Conservation (phyloP, 2,113 vertebrate species). For the Nanger granti region DNA sequence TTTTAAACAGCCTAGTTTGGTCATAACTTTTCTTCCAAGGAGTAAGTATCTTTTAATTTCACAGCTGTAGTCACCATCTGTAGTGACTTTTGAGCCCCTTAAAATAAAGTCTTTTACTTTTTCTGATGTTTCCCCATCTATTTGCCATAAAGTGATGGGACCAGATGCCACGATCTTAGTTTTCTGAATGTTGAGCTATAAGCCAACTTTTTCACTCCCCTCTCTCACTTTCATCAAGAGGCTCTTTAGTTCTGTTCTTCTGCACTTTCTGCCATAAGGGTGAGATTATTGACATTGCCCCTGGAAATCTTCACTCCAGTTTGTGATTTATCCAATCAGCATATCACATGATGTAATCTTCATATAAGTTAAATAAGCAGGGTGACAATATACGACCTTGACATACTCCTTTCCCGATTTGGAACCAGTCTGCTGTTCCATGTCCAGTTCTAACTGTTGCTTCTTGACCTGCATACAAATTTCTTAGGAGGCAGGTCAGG, state of each 20-base stretch:
- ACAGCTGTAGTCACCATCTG: neutral
- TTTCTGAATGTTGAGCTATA: neutral
- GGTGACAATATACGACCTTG: too few species aligned
- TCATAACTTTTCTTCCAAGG: neutral
- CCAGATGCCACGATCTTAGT: neutral
- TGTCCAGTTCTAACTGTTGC: too few species aligned
- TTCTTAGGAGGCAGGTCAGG: too few species aligned
- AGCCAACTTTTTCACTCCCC: neutral
- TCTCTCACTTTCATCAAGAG: neutral
- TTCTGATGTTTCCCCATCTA: neutral
- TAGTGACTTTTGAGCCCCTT: neutral
- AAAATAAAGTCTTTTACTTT: neutral
- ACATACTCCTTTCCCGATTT: too few species aligned
- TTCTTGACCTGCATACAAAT: too few species aligned
- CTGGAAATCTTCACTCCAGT: too few species aligned
- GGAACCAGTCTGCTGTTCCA: too few species aligned
- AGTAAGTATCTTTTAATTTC: neutral
- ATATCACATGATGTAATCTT: too few species aligned
- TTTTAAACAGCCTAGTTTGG: neutral
- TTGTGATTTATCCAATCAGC: too few species aligned
- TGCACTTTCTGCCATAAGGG: neutral
- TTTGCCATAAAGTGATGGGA: neutral
- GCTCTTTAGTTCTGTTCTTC: neutral
- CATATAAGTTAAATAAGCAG: too few species aligned
- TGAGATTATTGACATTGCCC: too few species aligned